Conservation (phyloP, 2,888 invertebrate genomes). For the Nasonovia ribisnigri region DNA sequence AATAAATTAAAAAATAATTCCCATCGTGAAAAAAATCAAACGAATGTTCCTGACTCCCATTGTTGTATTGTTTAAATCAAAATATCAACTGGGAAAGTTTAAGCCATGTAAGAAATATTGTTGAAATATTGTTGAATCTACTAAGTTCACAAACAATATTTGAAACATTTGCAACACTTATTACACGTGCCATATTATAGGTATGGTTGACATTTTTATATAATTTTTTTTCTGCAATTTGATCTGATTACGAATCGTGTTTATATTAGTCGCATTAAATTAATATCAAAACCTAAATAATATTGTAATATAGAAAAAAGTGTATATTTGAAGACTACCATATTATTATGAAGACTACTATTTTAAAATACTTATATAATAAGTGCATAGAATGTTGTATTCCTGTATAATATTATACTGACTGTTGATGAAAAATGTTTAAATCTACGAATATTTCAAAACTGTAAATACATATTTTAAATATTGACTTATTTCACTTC, state of each 20-base stretch:
- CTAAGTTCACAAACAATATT: neutral
- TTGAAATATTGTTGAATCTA: neutral
- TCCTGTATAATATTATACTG: neutral
- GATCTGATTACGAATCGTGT: neutral
- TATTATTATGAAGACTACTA: neutral
- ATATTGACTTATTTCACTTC: neutral
- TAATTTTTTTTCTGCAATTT: neutral
- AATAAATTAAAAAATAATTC: neutral
- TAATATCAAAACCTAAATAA: neutral
- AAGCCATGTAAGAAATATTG: neutral
- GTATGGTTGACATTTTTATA: neutral
- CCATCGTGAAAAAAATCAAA: neutral
- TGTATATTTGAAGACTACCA: neutral
- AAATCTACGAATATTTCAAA: neutral
- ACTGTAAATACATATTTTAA: neutral
- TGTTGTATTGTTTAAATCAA: neutral
- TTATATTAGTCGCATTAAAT: neutral
- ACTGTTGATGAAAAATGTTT: neutral
- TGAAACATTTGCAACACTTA: neutral
- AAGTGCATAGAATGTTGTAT: neutral
- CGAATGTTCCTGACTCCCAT: neutral
- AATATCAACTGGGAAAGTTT: neutral
- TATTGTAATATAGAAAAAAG: neutral
- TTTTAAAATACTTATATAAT: neutral
- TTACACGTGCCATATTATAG: neutral